These are phyloP conservation scores for human (Homo sapiens) DNA, from an alignment of 2,113 vertebrate species.

Conservation along the genomic window DNA sequence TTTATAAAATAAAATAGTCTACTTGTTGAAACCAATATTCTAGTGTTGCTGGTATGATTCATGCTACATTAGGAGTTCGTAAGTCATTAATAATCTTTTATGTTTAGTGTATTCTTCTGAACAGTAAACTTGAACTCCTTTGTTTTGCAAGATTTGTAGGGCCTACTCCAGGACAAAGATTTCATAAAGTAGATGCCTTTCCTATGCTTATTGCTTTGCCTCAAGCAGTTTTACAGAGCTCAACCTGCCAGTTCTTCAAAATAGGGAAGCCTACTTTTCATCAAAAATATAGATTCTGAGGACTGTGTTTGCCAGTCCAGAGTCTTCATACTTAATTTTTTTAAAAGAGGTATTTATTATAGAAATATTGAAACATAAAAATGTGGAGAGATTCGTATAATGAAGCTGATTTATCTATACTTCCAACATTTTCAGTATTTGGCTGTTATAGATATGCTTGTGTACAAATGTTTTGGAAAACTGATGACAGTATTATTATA, in stretches of 20 bases:
- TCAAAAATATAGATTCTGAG: background rate
- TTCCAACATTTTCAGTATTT: background rate
- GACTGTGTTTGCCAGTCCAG: background rate
- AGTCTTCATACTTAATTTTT: background rate
- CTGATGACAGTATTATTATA: background rate
- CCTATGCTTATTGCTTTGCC: background rate
- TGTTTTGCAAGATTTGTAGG: slow-evolving; percentile 47
- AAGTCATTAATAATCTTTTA: slow-evolving; percentile 28
- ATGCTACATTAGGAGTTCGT: slow-evolving; percentile 33
- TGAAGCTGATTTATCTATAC: background rate
- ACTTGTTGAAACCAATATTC: slow-evolving; percentile 52
- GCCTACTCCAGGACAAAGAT: background rate
- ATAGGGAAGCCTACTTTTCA: background rate
- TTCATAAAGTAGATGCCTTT: slow-evolving; percentile 30
- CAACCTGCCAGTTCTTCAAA: background rate
- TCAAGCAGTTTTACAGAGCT: background rate
- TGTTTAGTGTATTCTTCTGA: background rate
- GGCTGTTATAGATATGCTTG: background rate
- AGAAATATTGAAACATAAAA: background rate
- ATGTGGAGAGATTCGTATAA: background rate
- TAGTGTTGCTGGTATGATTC: slow-evolving; percentile 47
- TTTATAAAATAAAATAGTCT: slow-evolving; percentile 64
- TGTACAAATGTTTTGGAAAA: slow-evolving; percentile 19
- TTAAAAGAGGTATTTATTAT: background rate
- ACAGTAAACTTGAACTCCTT: slow-evolving; percentile 23